Base-by-base conservation (phyloP, 2,113 vertebrate genomes). In the Aplodontia rufa region DNA sequence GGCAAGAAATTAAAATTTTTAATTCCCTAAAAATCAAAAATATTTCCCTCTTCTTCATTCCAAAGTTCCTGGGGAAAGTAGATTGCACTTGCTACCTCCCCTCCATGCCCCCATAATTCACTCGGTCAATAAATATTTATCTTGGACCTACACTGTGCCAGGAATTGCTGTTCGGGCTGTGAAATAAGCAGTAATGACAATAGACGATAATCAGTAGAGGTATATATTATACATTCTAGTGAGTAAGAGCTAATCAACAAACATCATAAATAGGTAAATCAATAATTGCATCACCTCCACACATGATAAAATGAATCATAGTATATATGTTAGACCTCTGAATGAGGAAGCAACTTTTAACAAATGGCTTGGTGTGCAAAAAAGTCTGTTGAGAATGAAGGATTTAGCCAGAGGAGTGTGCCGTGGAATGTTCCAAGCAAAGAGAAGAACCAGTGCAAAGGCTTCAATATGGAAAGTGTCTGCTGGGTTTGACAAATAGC, bases 101-200 rank as follows among this genome's bases (percentile, higher is more conserved):
- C 26, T 81, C 58, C 9, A 49, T 47, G 6, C 42, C 55, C 53
- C 62, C 20, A 42, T 64, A 69, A 89, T 47, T 93, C 32, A 93
- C 58, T 91, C 47, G 91, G 35, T 64, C 14, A 71, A 40, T 94
- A 90, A 93, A 78, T 93, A 81, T 79, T 93, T 60, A 90, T 76
- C 93, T 83, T 32, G 12, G 35, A 69, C 60, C 16, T 53, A 28
- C 58, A 68, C 8, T 91, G 42, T 71, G 58, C 28, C 83, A 89
- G 20, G 14, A 89, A 71, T 35, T 69, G 24, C 45, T 80, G 9
- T 14, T 51, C 49, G 30, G 55, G 12, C 26, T 94, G 24, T 22
- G 72, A 91, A 91, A 62, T 32, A 55, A 90, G 17, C 35, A 74
- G n/a, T 62, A 58, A 87, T 28, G 5, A 40, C 64, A 49, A 58